Base-by-base conservation (phyloP, 2,113 vertebrate genomes). In the Austrofundulus limnaeus region DNA sequence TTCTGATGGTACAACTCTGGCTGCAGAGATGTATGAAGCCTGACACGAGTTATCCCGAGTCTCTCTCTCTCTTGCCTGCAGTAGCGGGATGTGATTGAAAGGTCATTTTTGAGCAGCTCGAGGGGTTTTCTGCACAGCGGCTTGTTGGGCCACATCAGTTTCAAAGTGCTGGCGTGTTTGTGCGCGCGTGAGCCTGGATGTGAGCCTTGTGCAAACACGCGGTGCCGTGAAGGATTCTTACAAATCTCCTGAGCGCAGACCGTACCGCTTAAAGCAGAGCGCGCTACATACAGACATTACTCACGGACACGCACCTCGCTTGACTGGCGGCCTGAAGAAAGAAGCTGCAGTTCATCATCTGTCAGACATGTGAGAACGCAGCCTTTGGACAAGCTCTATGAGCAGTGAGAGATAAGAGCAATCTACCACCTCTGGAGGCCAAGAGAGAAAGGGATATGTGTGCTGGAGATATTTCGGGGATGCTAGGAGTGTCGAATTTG, bases 401-500 rank as follows among this genome's bases (percentile, higher is more conserved):
- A 72, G 49, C 46, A 48, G 53, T n/a, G 7, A 28, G 34, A 72
- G 19, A 61, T 74, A 60, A 70, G 51, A 51, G 14, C 61, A 43
- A 51, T 50, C 24, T 20, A 55, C 37, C 23, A 54, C 50, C 0
- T 49, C 13, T 42, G 46, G 5, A 15, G 21, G 12, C 19, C n/a
- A 15, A 47, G 43, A 60, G 25, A 60, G 24, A 48, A 45, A 38
- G 23, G 4, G 25, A 28, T n/a, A 25, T 19, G 19, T 51, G 17
- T 28, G 23, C 39, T 28, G 28, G 19, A 20, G 17, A 25, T n/a
- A 21, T 51, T 51, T 57, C 31, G 31, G 19, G 11, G 17, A 19
- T 15, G 15, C 23, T 14, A 37, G 5, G 13, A 8, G 28, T 20
- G 17, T 38, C 6, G 0, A 38, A 37, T 38, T 46, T 46, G n/a